These are phyloP conservation scores for Argentina silus DNA, from an alignment of 2,797 vertebrate genomes.

Conservation along the genomic window DNA sequence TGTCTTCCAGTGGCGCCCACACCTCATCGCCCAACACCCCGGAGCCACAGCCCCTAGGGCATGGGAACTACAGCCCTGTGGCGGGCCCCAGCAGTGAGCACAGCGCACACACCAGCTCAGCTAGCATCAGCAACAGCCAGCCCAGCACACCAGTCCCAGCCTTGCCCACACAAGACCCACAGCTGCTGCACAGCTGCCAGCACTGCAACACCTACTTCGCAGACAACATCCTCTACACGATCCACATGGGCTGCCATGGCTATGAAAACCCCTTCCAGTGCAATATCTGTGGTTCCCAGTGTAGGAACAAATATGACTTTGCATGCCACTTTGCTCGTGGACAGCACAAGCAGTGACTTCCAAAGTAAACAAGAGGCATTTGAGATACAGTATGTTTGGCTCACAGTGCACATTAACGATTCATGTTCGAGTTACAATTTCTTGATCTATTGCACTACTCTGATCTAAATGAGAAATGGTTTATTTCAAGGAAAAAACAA, in stretches of 20 bases:
- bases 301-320: conserved; percentile 95
- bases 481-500: too few species aligned
- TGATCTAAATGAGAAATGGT: too few species aligned
- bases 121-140: conserved; percentile 88
- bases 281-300: conserved; percentile 95
- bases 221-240: conserved; percentile 96
- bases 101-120: conserved; percentile 73
- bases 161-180: conserved; percentile 76
- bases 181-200: conserved; percentile 88
- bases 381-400: background rate
- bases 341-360: conserved; percentile 88
- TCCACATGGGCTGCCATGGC: conserved; percentile 98
- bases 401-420: too few species aligned
- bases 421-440: too few species aligned
- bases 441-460: too few species aligned
- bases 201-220: conserved; percentile 96
- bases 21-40: conserved; percentile 82
- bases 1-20: conserved; percentile 77
- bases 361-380: background rate
- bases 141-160: conserved; percentile 84
- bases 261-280: conserved; percentile 96
- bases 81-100: conserved; percentile 85
- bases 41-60: conserved; percentile 78
- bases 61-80: conserved; percentile 83
- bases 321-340: conserved; percentile 97